Base-by-base conservation (phyloP, 2,888 invertebrate species). In the Tetranychus piercei region DNA sequence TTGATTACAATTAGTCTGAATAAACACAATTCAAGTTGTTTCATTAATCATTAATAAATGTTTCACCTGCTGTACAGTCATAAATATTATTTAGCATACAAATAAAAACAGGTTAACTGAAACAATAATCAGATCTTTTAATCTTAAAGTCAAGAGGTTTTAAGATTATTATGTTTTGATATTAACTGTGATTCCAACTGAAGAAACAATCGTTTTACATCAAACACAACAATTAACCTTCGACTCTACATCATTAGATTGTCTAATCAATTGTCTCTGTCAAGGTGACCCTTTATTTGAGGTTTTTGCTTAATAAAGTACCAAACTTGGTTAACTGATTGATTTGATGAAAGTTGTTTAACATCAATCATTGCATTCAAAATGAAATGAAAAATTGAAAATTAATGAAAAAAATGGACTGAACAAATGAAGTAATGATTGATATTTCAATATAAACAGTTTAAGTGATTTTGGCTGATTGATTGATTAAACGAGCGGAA, bases 251-350 rank as follows among this genome's bases (percentile, higher is more conserved):
- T 15, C 15, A 15, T 55, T n/a, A 69, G 6, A 20, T 9, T 23
- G 34, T 69, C 20, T 69, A 23, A 69, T 23, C 20, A 23, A 69
- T 69, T 69, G 67, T 67, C n/a, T 67, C 67, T 67, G 18, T 67
- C 34, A 69, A 23, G 22, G 34, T 69, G 34, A 20, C 69, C 69
- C 20, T 8, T 66, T 66, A 34, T 34, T 34, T 34, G 34, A 34
- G 34, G 34, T 34, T 34, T 34, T 55, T 55, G 11, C 55, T 15
- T 3, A 55, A 55, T 55, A 15, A 55, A 55, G 15, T 15, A 55
- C 3, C 9, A 55, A 15, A 15, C 55, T 15, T 55, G 55, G 15
- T 55, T 55, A 55, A 55, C 3, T 55, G 55, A 15, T 55, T 55
- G 15, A 9, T 15, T 55, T 15, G 7, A 55, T 55, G 11, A 55